A percentile compares a stretch with the other conserved stretches of the same genome.
Conservation (phyloP, 1,140 invertebrate genomes). For the Caerostris darwini region DNA sequence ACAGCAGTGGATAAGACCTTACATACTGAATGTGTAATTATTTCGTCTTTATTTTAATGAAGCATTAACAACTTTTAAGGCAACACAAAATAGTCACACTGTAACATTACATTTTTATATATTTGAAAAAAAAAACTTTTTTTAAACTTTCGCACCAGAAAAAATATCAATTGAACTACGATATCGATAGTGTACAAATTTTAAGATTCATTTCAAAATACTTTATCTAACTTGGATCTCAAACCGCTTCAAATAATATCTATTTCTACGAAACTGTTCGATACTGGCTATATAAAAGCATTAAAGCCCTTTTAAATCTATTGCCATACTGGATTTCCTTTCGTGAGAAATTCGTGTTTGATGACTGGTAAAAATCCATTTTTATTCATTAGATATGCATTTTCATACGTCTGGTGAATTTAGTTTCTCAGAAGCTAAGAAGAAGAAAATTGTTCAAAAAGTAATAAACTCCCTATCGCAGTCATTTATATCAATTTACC, state of each 20-base stretch:
- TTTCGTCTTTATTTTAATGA: too few relatives aligned
- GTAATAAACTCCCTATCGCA: constrained; percentile 13
- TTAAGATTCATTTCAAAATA: too few relatives aligned
- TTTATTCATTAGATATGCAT: constrained; percentile 49
- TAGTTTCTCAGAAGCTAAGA: constrained; percentile 26
- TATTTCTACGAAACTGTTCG: background rate
- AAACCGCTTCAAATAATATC: background rate
- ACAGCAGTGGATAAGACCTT: too few relatives aligned
- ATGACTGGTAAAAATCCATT: constrained; percentile 31
- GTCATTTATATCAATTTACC: constrained; percentile 51
- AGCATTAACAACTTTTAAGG: too few relatives aligned
- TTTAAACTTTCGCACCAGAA: too few relatives aligned
- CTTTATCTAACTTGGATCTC: background rate
- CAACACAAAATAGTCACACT: too few relatives aligned
- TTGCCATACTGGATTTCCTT: background rate
- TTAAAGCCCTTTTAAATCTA: background rate
- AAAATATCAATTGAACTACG: too few relatives aligned
- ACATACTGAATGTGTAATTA: too few relatives aligned
- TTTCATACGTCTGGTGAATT: constrained; percentile 36
- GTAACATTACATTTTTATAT: too few relatives aligned
- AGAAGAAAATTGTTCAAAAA: constrained; percentile 38
- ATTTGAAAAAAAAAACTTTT: too few relatives aligned
- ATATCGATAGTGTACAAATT: too few relatives aligned
- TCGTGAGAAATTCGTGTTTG: background rate
- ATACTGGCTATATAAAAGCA: constrained; percentile 5